These are phyloP conservation scores for Nephrocerus scutellatus DNA, from an alignment of 2,888 invertebrate genomes.

Conservation along the genomic window DNA sequence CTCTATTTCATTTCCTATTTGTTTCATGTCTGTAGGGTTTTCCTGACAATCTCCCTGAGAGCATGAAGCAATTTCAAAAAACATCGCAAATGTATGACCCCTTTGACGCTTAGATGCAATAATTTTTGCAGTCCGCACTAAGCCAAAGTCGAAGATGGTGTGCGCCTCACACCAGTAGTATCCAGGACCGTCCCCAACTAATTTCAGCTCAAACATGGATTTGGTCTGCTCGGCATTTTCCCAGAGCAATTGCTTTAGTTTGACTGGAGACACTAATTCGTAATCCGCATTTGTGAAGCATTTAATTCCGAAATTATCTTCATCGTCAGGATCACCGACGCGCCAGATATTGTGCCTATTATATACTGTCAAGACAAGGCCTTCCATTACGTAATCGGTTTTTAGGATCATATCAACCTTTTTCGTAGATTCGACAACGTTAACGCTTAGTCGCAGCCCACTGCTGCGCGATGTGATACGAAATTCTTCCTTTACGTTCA, in stretches of 20 bases:
- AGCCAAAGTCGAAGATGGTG: conserved; percentile 48
- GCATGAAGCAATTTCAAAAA: conserved; percentile 33
- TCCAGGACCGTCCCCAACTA: conserved; percentile 52
- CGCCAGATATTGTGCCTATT: conserved; percentile 53
- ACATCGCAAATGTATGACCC: conserved; percentile 38
- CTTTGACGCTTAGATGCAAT: conserved; percentile 46
- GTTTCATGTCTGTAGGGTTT: conserved; percentile 22
- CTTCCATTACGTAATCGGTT: conserved; percentile 20
- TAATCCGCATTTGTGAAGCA: conserved; percentile 57
- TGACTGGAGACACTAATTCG: conserved; percentile 49
- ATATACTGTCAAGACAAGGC: conserved; percentile 51
- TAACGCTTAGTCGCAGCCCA: conserved; percentile 24
- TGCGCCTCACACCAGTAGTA: conserved; percentile 63
- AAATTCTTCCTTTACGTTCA: conserved; percentile 25
- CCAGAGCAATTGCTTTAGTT: conserved; percentile 45
- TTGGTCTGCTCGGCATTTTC: conserved; percentile 30
- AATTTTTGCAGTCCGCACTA: conserved; percentile 50
- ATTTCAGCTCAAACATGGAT: conserved; percentile 50
- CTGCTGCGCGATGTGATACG: conserved; percentile 13
- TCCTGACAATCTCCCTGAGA: conserved; percentile 16
- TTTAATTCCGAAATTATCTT: conserved; percentile 50
- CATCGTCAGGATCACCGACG: conserved; percentile 20
- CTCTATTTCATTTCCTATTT: conserved; percentile 20
- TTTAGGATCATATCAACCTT: conserved; percentile 30
- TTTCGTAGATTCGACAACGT: conserved; percentile 13